Evolutionary conservation across 2,888 invertebrate genomes (phyloP), one percentile per base, ranked within the genome.

Genomic region (Coelopa pilipes): DNA sequence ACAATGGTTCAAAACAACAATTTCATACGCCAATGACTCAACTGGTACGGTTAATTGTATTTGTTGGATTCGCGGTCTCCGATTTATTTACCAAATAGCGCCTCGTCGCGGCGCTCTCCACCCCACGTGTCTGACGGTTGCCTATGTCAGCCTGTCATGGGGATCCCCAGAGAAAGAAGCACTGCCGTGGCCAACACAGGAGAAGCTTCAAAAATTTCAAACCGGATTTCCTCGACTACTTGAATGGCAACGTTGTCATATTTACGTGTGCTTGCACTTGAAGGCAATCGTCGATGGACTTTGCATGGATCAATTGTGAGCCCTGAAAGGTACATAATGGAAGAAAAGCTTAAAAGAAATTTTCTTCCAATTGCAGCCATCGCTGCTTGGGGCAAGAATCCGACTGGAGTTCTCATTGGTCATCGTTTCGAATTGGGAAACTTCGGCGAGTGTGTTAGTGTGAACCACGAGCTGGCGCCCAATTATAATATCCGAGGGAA

Each of bases 401-500:
- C 74, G 0, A 68, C 73, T n/a, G 75, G 75, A 12, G 68, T 74
- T 49, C 75, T 88, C 0, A 77, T 76, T 50, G 88, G 88, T 11
- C 83, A 88, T 72, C 74, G 82, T 1, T 79, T 79, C 65, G 86
- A 87, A 70, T 76, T 88, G 46, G 89, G 89, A 9, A 85, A 85
- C 76, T 89, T 81, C 68, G 88, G 89, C 73, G 84, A 89, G 78
- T 89, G 89, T 73, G 63, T 89, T 11, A 75, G 70, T 3, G 82
- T 86, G 21, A 69, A 79, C 3, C 72, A 78, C 7, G 19, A 45
- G 4, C 34, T 74, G 13, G 1, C 47, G 15, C 2, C 12, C 11
- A 17, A 66, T 7, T 47, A 76, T 5, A 45, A 34, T 45, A n/a
- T 71, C 19, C 50, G 19, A 10, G 84, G 82, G 0, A 80, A 84